These are phyloP conservation scores for Eurytoma californica DNA, from an alignment of 2,888 invertebrate genomes.

Conservation along the genomic window DNA sequence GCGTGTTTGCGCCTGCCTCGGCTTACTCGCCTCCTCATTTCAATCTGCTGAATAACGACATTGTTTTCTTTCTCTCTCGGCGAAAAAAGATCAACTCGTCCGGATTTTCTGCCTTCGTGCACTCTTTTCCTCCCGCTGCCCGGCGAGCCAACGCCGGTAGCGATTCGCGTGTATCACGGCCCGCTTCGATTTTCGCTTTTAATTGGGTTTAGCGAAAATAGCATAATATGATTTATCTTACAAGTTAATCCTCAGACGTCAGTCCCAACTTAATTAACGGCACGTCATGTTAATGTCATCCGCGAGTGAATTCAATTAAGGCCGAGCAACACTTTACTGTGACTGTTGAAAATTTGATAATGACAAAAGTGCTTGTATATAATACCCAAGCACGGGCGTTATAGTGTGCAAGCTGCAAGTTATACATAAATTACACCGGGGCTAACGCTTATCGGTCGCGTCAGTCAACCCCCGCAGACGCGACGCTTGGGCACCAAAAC, in stretches of 20 bases:
- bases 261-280: constrained; percentile 52
- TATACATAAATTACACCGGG: constrained; percentile 15
- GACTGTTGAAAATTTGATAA: constrained; percentile 47
- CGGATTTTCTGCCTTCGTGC: background rate
- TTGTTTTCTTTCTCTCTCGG: background rate
- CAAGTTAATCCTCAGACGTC: constrained; percentile 42
- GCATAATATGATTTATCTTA: constrained; percentile 51
- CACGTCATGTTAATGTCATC: constrained; percentile 51
- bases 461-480: background rate
- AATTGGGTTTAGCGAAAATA: constrained; percentile 40
- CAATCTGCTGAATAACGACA: constrained; percentile 9
- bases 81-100: background rate
- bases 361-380: constrained; percentile 6
- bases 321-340: constrained; percentile 32
- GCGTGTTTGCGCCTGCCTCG: background rate
- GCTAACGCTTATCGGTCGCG: constrained; percentile 3
- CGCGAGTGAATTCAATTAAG: constrained; percentile 53
- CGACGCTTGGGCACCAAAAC: too few relatives aligned
- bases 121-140: background rate
- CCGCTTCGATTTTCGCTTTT: constrained; percentile 23
- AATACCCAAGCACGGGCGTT: background rate
- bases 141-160: too few relatives aligned
- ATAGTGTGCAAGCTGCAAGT: background rate
- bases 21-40: background rate
- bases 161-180: background rate